phyloP scores from a whole-genome alignment of 2,797 vertebrate genomes.

The Sternarchorhynchus goeldii region DNA sequence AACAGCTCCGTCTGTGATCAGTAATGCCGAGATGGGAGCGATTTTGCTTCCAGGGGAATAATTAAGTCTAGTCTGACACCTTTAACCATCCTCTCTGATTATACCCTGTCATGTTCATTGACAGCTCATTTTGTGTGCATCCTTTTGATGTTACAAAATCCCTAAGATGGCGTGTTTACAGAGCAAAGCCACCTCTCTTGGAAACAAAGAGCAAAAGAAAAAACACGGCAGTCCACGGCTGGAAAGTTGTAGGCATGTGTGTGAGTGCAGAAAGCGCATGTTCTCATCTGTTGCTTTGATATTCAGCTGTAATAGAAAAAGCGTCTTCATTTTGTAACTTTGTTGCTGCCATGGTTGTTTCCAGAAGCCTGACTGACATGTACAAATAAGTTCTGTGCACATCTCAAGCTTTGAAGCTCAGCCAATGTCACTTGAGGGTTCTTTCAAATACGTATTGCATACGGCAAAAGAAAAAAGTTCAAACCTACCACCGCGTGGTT shows the following conservation, averaged over 20 bases:
- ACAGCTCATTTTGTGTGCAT: conserved; percentile 58
- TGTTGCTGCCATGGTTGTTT: conserved; percentile 37
- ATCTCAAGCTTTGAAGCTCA: conserved; percentile 60
- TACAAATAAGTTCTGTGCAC: conserved; percentile 75
- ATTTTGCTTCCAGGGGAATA: conserved; percentile 57
- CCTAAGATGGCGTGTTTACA: conserved; percentile 60
- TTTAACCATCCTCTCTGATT: conserved; percentile 62
- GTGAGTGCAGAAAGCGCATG: conserved; percentile 42
- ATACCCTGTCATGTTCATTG: conserved; percentile 61
- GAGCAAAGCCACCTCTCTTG: conserved; percentile 39
- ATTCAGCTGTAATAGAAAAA: conserved; percentile 60
- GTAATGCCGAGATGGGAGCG: conserved; percentile 38
- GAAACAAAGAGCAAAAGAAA: background rate
- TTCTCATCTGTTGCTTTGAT: conserved; percentile 62
- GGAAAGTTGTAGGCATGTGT: conserved; percentile 35
- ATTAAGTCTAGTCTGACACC: conserved; percentile 59
- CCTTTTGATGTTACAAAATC: conserved; percentile 72
- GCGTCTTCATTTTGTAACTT: conserved; percentile 44
- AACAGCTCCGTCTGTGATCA: conserved; percentile 47
- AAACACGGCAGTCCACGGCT: background rate
- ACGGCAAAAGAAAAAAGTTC: conserved; percentile 44
- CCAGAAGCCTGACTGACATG: conserved; percentile 67
- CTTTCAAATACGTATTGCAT: conserved; percentile 51
- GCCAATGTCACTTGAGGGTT: conserved; percentile 55
- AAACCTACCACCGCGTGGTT: conserved; percentile 58